phyloP scores from a whole-genome alignment of 2,797 vertebrate species.

The Antennarius maculatus region DNA sequence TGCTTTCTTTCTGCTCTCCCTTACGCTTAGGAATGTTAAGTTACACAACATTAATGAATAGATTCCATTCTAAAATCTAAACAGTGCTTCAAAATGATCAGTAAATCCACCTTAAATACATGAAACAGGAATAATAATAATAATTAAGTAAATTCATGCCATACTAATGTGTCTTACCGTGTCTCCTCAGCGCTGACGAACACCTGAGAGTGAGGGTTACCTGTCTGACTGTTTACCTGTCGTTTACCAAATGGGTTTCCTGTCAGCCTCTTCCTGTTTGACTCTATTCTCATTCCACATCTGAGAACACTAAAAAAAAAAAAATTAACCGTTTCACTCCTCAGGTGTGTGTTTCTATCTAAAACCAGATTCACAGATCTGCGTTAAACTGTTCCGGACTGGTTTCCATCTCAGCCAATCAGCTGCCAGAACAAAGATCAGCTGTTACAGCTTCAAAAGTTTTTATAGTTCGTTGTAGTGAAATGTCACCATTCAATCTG shows the following conservation, averaged over 20 bases:
- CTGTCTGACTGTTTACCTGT: not conserved
- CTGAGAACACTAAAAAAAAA: constrained; percentile 31
- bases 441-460: not conserved
- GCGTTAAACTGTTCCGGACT: not conserved
- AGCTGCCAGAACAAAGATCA: constrained; percentile 3
- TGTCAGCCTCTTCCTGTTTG: not conserved
- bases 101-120: not conserved
- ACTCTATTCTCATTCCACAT: not conserved
- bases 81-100: not conserved
- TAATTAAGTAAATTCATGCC: too few relatives aligned
- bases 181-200: not conserved
- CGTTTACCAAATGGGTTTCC: not conserved
- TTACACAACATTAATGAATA: not conserved
- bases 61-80: not conserved
- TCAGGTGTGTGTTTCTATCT: not conserved
- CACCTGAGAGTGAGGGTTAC: not conserved
- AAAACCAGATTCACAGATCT: too few relatives aligned
- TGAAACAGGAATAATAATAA: not conserved
- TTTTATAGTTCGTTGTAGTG: constrained; percentile 35
- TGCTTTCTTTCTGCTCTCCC: too few relatives aligned
- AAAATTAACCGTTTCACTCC: not conserved
- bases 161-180: constrained; percentile 11
- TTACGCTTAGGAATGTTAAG: not conserved
- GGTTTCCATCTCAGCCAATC: not conserved
- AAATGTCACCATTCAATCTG: constrained; percentile 38